A percentile compares a stretch with the other conserved stretches of the same genome.
phyloP scores from a whole-genome alignment of 2,113 vertebrate species.

The Atrichornis clamosus region DNA sequence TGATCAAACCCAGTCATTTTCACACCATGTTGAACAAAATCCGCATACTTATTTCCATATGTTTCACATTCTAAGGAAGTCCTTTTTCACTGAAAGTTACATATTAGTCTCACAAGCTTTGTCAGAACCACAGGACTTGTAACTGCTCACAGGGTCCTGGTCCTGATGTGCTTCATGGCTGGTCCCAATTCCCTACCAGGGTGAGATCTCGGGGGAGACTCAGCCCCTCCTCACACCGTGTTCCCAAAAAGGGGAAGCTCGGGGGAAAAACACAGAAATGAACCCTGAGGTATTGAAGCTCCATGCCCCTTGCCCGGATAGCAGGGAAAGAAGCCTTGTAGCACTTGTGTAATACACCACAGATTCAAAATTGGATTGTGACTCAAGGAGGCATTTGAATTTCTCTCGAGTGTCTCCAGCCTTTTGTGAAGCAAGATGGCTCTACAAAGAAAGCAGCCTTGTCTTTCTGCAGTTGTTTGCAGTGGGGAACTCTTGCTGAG shows the following conservation, averaged over 20 bases:
- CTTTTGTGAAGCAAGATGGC: not conserved
- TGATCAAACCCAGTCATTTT: slow-evolving; percentile 19
- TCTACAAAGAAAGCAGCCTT: not conserved
- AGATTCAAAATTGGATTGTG: not conserved
- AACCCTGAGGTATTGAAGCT: not conserved
- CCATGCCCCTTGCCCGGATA: not conserved
- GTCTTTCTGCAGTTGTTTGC: not conserved
- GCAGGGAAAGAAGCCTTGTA: not conserved
- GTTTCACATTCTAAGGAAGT: not conserved
- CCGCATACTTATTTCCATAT: not conserved
- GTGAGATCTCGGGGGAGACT: not conserved
- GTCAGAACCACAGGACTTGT: not conserved
- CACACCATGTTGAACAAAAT: not conserved
- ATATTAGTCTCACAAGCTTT: not conserved
- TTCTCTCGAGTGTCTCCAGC: not conserved
- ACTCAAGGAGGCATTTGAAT: not conserved
- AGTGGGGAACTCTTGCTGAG: not conserved
- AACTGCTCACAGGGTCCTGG: not conserved
- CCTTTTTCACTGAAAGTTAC: not conserved
- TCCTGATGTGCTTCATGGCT: not conserved
- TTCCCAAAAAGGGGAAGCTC: not conserved
- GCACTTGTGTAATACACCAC: not conserved
- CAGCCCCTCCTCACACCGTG: not conserved
- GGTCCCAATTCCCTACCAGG: rapidly evolving
- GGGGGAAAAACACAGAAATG: not conserved